Evolutionary conservation across 1,140 invertebrate genomes (phyloP), one percentile per base, ranked within the genome.

Genomic region (Paraescarpia echinospica): DNA sequence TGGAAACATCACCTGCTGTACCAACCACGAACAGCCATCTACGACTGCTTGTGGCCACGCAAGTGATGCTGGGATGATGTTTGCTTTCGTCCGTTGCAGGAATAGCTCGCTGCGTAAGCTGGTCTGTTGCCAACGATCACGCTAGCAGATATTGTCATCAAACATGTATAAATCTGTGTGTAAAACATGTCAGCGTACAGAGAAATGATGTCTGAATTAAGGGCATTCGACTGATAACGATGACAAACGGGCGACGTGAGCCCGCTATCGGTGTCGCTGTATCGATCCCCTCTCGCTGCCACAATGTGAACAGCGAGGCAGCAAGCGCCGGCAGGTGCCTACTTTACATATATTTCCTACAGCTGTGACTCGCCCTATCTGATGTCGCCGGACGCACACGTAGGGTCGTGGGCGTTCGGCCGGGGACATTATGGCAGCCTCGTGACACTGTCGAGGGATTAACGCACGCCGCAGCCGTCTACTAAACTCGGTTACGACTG

Each of bases 171-270:
- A 77, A 77, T 77, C 59, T 77, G 59, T 77, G 59, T 27, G 59
- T 77, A 77, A 77, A 77, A 77, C 59, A 77, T 77, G 59, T 77
- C 59, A 77, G 22, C 59, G 59, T 77, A 27, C 59, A 77, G 12
- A 77, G 59, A 77, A 77, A 77, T 77, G 59, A 77, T 77, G 59
- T 77, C 59, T 77, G 59, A 77, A 77, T 77, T 77, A 77, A 77
- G 59, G 59, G 59, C 59, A 18, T 77, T 6, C 59, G 59, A 18
- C 59, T 77, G 59, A 77, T 77, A 77, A 77, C 59, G 59, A 77
- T 77, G 59, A 77, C 59, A 77, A 77, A 77, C 59, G 22, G 59
- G 9, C 59, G 59, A 77, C 22, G 59, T 18, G 8, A 18, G 8
- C 18, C 12, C 59, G 59, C 59, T 77, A 77, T 77, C 59, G 59